Evolutionary conservation across 2,113 vertebrate species (phyloP).

Genomic region (Sapajus apella): DNA sequence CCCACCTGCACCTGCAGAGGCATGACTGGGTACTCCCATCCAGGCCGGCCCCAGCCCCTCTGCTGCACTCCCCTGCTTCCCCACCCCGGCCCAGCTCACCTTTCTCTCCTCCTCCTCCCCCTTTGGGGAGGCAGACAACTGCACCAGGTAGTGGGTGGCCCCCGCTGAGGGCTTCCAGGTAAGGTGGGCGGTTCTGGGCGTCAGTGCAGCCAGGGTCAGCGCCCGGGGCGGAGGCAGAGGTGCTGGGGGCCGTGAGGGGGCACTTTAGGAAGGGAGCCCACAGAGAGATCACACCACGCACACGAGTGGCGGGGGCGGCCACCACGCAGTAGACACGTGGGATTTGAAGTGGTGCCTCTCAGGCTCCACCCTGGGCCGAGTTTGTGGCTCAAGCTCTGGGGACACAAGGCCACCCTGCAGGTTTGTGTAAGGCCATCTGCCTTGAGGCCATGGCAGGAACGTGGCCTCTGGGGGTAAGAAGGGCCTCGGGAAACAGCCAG

Average conservation of each 20-base stretch:
- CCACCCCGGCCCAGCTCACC: constrained; percentile 52
- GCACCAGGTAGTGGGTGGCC: constrained; percentile 92
- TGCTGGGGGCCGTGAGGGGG: constrained; percentile 77
- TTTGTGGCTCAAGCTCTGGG: background rate
- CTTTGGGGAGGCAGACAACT: constrained; percentile 83
- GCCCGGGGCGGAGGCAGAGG: constrained; percentile 86
- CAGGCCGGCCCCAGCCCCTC: rapidly evolving
- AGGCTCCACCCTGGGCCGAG: background rate
- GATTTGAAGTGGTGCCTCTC: background rate
- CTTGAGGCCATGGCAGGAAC: too few species aligned
- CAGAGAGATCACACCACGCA: background rate
- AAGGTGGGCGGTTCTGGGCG: constrained; percentile 87
- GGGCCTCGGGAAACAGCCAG: background rate
- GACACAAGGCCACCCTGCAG: rapidly evolving
- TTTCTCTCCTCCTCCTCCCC: constrained; percentile 78
- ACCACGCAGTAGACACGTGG: too few species aligned
- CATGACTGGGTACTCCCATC: rapidly evolving
- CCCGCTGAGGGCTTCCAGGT: constrained; percentile 88
- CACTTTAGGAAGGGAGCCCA: background rate
- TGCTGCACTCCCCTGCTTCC: rapidly evolving
- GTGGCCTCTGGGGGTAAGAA: background rate
- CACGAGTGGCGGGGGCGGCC: too few species aligned
- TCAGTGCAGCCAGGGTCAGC: constrained; percentile 87
- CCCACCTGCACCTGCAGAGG: constrained; percentile 88
- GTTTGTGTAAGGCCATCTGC: background rate